These are phyloP conservation scores for Stichodactyla mertensii DNA, from an alignment of 64 coral and sea anemone species.

Conservation along the genomic window DNA sequence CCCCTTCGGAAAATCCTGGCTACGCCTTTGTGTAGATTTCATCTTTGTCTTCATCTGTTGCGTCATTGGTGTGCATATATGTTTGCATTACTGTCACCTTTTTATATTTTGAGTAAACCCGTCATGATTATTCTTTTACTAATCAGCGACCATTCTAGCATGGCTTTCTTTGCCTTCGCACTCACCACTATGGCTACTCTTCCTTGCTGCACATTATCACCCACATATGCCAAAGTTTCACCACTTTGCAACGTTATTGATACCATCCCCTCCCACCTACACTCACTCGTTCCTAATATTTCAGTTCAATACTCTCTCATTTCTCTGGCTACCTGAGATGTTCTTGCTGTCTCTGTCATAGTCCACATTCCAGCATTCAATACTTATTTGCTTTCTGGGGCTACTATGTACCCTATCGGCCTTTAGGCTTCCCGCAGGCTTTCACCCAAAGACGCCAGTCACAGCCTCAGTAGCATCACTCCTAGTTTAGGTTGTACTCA, in stretches of 20 bases:
- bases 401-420: slow-evolving; percentile 1
- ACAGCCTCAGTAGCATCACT: too few relatives aligned
- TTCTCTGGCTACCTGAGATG: neutral
- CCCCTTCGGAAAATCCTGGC: neutral
- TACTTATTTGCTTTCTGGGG: neutral
- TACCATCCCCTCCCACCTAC: neutral
- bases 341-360: neutral
- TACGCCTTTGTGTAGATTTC: slow-evolving; percentile 19
- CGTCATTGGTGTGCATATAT: slow-evolving; percentile 46
- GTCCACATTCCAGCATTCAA: slow-evolving; percentile 23
- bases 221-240: neutral
- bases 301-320: slow-evolving; percentile 12
- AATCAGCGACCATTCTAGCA: neutral
- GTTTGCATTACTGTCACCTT: slow-evolving; percentile 38
- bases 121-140: neutral
- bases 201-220: neutral
- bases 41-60: slow-evolving; percentile 39
- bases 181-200: neutral
- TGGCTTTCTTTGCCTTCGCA: neutral
- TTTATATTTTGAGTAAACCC: slow-evolving; percentile 32
- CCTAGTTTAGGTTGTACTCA: too few relatives aligned
- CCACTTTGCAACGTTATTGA: neutral
- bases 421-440: neutral
- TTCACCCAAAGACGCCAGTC: slow-evolving; percentile 7
- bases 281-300: slow-evolving; percentile 11